Evolutionary conservation across 2,113 vertebrate species (phyloP).

Genomic region (Chionodraco myersi): DNA sequence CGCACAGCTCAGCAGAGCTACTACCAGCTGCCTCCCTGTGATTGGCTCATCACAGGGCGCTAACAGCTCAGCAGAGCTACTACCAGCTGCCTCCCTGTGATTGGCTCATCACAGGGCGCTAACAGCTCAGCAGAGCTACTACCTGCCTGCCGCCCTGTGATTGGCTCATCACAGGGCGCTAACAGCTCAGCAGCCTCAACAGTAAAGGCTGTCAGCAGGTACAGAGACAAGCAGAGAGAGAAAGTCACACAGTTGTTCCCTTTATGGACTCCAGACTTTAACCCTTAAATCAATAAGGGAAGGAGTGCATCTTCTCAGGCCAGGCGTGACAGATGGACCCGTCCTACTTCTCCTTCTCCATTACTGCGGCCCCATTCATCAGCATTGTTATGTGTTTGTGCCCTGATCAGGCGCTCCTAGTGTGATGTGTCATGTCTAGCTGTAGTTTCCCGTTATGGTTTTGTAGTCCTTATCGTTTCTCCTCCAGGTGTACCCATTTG

Average conservation of each 20-base stretch:
- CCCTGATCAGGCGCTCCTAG: too few species aligned
- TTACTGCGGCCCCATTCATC: neutral
- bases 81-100: neutral
- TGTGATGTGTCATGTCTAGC: too few species aligned
- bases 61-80: neutral
- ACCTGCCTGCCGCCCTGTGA: neutral
- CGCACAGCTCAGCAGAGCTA: neutral
- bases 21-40: too few species aligned
- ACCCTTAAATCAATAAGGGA: slow-evolving; percentile 16
- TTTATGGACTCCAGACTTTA: slow-evolving; percentile 1
- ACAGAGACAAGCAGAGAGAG: slow-evolving; percentile 15
- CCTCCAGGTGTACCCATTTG: too few species aligned
- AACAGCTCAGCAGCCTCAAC: neutral
- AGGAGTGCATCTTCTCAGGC: slow-evolving; percentile 8
- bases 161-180: neutral
- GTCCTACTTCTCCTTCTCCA: neutral
- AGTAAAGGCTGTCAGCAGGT: neutral
- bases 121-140: too few species aligned
- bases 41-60: neutral
- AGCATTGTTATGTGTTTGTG: neutral
- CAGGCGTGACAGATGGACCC: neutral
- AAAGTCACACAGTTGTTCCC: neutral
- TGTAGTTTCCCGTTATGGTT: too few species aligned
- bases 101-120: neutral
- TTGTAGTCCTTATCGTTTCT: too few species aligned